A percentile compares a stretch with the other conserved stretches of the same genome.
Conservation (phyloP, 1,140 invertebrate species). For the Apolygus lucorum region DNA sequence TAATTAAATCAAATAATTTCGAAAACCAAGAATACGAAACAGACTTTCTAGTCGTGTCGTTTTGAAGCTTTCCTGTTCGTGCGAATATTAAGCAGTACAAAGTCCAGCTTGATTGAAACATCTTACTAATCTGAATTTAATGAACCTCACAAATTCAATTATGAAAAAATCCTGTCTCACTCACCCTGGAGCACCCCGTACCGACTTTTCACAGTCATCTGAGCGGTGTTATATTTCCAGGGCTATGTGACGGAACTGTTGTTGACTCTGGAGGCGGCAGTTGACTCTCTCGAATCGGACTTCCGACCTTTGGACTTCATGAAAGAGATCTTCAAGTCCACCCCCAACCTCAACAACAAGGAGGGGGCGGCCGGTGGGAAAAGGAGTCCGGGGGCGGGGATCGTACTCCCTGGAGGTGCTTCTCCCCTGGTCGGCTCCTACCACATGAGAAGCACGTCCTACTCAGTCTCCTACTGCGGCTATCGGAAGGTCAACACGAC, state of each 20-base stretch:
- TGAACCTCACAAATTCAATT: too few species aligned
- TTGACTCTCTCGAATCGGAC: slow-evolving; percentile 80
- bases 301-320: slow-evolving; percentile 79
- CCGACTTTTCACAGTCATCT: too few species aligned
- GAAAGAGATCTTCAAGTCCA: slow-evolving; percentile 92
- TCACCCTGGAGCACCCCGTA: too few species aligned
- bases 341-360: slow-evolving; percentile 88
- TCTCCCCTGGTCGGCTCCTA: slow-evolving; percentile 35
- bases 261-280: slow-evolving; percentile 87
- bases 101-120: too few species aligned
- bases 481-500: slow-evolving; percentile 53
- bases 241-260: slow-evolving; percentile 96
- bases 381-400: slow-evolving; percentile 48
- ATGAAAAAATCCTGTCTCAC: too few species aligned
- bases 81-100: too few species aligned
- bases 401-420: slow-evolving; percentile 14
- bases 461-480: slow-evolving; percentile 70
- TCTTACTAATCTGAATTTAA: too few species aligned
- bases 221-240: slow-evolving; percentile 40
- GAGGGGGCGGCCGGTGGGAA: slow-evolving; percentile 50
- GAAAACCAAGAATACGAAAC: too few species aligned
- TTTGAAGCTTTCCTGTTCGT: too few species aligned
- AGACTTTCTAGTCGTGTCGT: too few species aligned
- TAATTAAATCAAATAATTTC: too few species aligned
- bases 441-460: slow-evolving; percentile 83